A percentile compares a stretch with the other conserved stretches of the same genome.
Conservation (phyloP, 2,888 invertebrate species). For the Cerceris ruficornis region DNA sequence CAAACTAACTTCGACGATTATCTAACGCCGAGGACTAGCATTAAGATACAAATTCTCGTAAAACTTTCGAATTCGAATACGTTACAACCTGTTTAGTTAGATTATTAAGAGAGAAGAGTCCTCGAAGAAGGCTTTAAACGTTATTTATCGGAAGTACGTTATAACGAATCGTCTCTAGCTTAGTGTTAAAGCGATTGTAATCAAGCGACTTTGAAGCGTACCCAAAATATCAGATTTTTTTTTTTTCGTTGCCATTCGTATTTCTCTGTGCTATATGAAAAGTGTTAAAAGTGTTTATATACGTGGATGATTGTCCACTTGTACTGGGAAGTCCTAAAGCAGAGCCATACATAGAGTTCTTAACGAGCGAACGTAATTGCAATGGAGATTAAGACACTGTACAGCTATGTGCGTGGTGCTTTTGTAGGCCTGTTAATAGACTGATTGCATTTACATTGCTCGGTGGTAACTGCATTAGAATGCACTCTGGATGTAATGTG, state of each 20-base stretch:
- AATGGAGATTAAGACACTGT: conserved; percentile 31
- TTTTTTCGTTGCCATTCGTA: conserved; percentile 21
- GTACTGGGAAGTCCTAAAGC: conserved; percentile 50
- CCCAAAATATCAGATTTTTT: conserved; percentile 54
- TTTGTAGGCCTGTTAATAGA: conserved; percentile 73
- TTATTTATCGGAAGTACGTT: conserved; percentile 36
- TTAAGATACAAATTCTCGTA: conserved; percentile 21
- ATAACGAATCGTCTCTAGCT: conserved; percentile 36
- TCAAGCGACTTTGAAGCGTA: conserved; percentile 55
- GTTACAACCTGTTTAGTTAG: conserved; percentile 10
- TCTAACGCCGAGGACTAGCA: conserved; percentile 42
- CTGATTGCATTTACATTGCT: conserved; percentile 79
- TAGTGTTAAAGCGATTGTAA: conserved; percentile 43
- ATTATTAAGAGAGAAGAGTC: conserved; percentile 19
- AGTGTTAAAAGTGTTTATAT: conserved; percentile 38
- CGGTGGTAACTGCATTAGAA: conserved; percentile 75
- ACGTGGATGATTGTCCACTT: conserved; percentile 60
- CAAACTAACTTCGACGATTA: conserved; percentile 28
- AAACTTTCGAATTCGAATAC: background rate
- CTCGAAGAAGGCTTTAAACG: conserved; percentile 30
- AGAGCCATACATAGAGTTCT: conserved; percentile 34
- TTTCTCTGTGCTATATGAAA: conserved; percentile 44
- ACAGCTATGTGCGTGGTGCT: conserved; percentile 73
- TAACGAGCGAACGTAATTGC: conserved; percentile 33
- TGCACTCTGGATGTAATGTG: conserved; percentile 80